Evolutionary conservation across 1,140 invertebrate genomes (phyloP).

Genomic region (Ostrea edulis): DNA sequence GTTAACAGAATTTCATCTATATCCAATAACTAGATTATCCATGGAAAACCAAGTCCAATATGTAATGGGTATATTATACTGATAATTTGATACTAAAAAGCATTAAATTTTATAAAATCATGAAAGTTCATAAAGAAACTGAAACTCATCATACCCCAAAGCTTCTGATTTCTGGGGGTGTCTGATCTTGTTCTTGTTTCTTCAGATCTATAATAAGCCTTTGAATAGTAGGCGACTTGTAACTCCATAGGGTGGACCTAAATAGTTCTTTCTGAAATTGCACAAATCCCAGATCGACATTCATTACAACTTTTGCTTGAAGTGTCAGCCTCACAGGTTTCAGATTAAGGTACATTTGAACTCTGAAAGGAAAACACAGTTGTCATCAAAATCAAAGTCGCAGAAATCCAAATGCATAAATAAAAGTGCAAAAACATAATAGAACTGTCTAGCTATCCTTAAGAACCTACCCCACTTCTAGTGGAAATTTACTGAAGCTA

Average conservation of each 20-base stretch:
- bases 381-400: background rate
- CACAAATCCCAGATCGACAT: constrained; percentile 55
- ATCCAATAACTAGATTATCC: too few relatives aligned
- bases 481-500: constrained; percentile 66
- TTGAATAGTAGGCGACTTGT: constrained; percentile 57
- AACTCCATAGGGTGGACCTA: constrained; percentile 57
- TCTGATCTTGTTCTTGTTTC: constrained; percentile 58
- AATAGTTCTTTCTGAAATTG: constrained; percentile 59
- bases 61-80: background rate
- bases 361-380: background rate
- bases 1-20: too few relatives aligned
- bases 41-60: too few relatives aligned
- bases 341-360: constrained; percentile 47
- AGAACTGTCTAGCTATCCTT: background rate
- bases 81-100: background rate
- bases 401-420: background rate
- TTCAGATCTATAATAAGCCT: constrained; percentile 61
- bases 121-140: background rate
- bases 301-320: constrained; percentile 58
- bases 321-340: constrained; percentile 59
- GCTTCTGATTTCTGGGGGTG: constrained; percentile 57
- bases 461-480: constrained; percentile 59
- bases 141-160: constrained; percentile 42
- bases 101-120: background rate
- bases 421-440: background rate